Evolutionary conservation across 2,113 vertebrate genomes (phyloP), one percentile per base, ranked within the genome.

Genomic region (Lepisosteus oculatus): DNA sequence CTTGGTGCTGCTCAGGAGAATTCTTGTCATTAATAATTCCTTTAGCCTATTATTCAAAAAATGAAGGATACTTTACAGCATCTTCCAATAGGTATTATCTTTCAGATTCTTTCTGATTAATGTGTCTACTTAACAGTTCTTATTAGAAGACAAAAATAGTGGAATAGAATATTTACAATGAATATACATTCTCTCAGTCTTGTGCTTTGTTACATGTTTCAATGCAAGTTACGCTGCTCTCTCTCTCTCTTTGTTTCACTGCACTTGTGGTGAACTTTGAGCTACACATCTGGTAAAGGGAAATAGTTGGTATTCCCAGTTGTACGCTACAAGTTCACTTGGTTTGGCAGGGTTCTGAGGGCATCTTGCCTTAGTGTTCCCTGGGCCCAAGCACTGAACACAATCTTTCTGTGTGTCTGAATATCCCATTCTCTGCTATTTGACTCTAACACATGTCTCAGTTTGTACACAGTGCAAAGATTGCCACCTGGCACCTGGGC

Each of bases 241-340:
- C n/a, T 43, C 41, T 17, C 45, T 61, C 70, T 44, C 45, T 41
- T 56, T 55, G 6, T 45, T 78, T 56, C 77, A 79, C 75, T 89
- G 86, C 82, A 86, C 85, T 90, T 77, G 51, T 55, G 74, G 68
- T 92, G 90, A 91, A 91, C 88, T 90, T 88, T 90, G 87, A 83
- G 88, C 89, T 81, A 85, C 86, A 90, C 86, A 91, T 90, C 87
- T 91, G 90, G 85, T 88, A 72, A 67, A 79, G 85, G 85, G 84
- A 88, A 87, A 82, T 67, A 81, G 80, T 81, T 86, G 80, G 82
- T 83, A 87, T 86, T 89, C 84, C 87, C 89, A 81, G 43, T 79
- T 84, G 89, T 74, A 77, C 62, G 55, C 7, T 65, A 71, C 74
- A 69, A 83, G 82, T 78, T 78, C 71, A 72, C 44, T 77, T 47